A percentile compares a stretch with the other conserved stretches of the same genome.
Conservation (phyloP, 2,888 invertebrate species). For the Drosophila nr. perissopoda region DNA sequence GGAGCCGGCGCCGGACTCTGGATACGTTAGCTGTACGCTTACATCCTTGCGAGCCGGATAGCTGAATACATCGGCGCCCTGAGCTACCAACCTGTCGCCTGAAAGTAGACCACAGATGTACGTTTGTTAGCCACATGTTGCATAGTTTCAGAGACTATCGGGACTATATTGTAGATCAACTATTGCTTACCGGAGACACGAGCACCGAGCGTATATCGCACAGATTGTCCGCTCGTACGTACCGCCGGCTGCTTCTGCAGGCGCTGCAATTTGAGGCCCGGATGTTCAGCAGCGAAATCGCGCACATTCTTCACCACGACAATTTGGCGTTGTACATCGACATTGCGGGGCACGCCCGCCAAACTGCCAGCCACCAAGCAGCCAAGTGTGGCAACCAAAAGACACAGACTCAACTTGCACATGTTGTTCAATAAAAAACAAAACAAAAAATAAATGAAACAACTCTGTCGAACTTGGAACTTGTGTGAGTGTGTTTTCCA, state of each 20-base stretch:
- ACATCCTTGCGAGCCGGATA: conserved; percentile 79
- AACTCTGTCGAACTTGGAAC: not conserved
- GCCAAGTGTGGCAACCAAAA: conserved; percentile 57
- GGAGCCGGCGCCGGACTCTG: conserved; percentile 73
- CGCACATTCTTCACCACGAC: conserved; percentile 75
- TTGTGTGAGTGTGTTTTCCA: conserved; percentile 18
- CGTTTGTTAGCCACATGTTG: not conserved
- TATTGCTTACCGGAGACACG: conserved; percentile 74
- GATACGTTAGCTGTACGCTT: conserved; percentile 80
- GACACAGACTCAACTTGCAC: conserved; percentile 59
- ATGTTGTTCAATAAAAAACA: conserved; percentile 25
- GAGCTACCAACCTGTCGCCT: conserved; percentile 81
- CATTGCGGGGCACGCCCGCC: conserved; percentile 37
- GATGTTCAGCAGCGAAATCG: conserved; percentile 71
- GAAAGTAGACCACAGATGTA: conserved; percentile 34
- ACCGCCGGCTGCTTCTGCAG: conserved; percentile 61
- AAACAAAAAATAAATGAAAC: not conserved
- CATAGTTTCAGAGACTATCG: conserved; percentile 9
- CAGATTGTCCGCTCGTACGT: conserved; percentile 49
- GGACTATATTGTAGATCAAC: not conserved
- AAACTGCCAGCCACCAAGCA: conserved; percentile 44
- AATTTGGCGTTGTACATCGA: conserved; percentile 53
- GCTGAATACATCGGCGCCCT: conserved; percentile 71
- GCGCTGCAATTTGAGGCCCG: conserved; percentile 67
- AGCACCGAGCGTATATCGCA: conserved; percentile 80